Evolutionary conservation across 2,113 vertebrate genomes (phyloP).

Genomic region (Amphiprion percula): DNA sequence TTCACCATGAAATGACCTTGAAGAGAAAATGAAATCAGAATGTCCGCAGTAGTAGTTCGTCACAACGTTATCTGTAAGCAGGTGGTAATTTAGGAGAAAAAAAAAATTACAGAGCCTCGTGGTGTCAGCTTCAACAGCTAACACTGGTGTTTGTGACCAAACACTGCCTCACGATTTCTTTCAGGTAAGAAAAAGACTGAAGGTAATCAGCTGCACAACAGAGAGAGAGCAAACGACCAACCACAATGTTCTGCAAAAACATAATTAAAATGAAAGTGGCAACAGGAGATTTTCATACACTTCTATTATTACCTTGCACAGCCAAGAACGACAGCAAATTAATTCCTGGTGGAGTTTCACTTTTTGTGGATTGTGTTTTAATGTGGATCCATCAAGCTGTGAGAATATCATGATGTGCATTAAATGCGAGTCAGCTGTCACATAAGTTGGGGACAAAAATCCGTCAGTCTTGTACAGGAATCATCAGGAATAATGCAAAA

Average conservation of each 20-base stretch:
- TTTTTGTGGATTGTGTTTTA: neutral
- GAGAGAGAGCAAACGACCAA: constrained; percentile 23
- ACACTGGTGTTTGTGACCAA: constrained; percentile 4
- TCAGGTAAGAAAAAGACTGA: constrained; percentile 37
- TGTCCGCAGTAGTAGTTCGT: constrained; percentile 18
- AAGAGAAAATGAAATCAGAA: constrained; percentile 54
- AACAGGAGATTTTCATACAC: constrained; percentile 40
- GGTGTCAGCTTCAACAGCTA: neutral
- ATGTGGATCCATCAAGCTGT: constrained; percentile 6
- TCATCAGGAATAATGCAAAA: too few species aligned
- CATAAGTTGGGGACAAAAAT: too few species aligned
- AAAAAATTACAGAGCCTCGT: constrained; percentile 4
- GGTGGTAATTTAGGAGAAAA: constrained; percentile 24
- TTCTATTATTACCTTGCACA: constrained; percentile 27
- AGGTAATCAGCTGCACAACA: constrained; percentile 41
- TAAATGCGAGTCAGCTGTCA: constrained; percentile 8
- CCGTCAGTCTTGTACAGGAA: too few species aligned
- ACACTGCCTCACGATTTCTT: neutral
- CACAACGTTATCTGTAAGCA: constrained; percentile 5
- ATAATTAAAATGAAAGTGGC: constrained; percentile 61
- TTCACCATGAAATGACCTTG: constrained; percentile 59
- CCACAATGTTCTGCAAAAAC: constrained; percentile 31
- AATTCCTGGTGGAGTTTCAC: constrained; percentile 15
- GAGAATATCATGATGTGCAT: constrained; percentile 19
- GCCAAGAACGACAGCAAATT: constrained; percentile 7